A percentile compares a stretch with the other conserved stretches of the same genome.
phyloP scores from a whole-genome alignment of 2,797 vertebrate genomes.

The Champsocephalus esox region DNA sequence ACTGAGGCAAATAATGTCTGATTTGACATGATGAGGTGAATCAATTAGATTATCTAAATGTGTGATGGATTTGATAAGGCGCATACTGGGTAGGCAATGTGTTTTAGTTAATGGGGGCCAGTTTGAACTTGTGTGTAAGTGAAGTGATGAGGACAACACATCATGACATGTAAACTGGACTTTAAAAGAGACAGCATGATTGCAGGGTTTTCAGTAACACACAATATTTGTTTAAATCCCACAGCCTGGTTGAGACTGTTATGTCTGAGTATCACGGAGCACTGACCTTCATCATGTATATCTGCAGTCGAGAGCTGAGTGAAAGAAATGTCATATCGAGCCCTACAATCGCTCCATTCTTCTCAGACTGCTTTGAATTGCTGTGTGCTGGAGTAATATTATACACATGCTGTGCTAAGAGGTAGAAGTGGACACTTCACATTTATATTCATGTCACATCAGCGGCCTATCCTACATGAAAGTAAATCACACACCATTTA shows the following conservation, averaged over 20 bases:
- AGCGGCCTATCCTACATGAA: background rate
- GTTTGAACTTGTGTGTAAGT: background rate
- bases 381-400: background rate
- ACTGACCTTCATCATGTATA: slow-evolving; percentile 16
- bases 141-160: background rate
- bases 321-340: background rate
- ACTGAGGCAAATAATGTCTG: background rate
- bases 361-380: background rate
- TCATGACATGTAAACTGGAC: slow-evolving; percentile 10
- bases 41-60: background rate
- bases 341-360: background rate
- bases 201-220: background rate
- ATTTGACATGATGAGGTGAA: slow-evolving; percentile 3
- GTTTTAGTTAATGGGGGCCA: slow-evolving; percentile 27
- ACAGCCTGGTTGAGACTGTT: slow-evolving; percentile 1
- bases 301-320: too few species aligned
- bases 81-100: background rate
- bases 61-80: slow-evolving; percentile 7
- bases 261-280: slow-evolving; percentile 2
- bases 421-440: background rate
- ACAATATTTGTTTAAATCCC: background rate
- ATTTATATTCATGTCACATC: background rate
- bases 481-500: slow-evolving; percentile 9
- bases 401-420: background rate
- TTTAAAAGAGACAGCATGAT: background rate